phyloP scores from a whole-genome alignment of 30 jellyfish, hydroid and myxozoan species.

The Pseudorhiza aurosa region DNA sequence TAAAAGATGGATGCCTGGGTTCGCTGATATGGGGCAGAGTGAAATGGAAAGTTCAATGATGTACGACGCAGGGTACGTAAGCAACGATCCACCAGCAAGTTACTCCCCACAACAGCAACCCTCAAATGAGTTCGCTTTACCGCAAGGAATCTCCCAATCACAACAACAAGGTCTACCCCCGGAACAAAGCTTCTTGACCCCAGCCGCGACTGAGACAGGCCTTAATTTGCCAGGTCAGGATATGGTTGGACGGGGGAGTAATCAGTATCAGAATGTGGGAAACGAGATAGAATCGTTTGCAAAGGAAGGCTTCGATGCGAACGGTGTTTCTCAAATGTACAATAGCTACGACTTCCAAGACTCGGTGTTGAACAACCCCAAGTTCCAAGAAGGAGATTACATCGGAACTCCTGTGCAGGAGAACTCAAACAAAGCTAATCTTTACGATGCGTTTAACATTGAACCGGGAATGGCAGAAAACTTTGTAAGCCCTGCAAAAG shows the following conservation, averaged over 20 bases:
- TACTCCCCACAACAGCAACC: conserved; percentile 16
- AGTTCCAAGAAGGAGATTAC: conserved; percentile 67
- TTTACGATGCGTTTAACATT: conserved; percentile 29
- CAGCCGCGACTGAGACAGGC: conserved; percentile 21
- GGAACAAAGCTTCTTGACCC: conserved; percentile 66
- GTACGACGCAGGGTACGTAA: conserved; percentile 67
- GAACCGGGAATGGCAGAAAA: conserved; percentile 58
- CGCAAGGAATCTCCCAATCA: conserved; percentile 24
- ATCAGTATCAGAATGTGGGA: conserved; percentile 45
- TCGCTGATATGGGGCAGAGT: conserved; percentile 52
- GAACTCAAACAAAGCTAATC: conserved; percentile 21
- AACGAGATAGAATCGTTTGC: conserved; percentile 63
- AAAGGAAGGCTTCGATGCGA: conserved; percentile 46
- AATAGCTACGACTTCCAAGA: conserved; percentile 50
- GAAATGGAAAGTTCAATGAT: conserved; percentile 78
- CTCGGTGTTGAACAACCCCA: conserved; percentile 33
- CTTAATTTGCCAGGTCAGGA: conserved; percentile 12
- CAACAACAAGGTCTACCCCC: conserved; percentile 38
- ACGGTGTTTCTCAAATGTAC: conserved; percentile 13
- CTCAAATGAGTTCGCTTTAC: conserved; percentile 22
- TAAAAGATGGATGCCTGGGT: conserved; percentile 84
- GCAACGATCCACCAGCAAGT: conserved; percentile 44
- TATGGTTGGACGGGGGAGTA: conserved; percentile 16
- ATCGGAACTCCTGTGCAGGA: conserved; percentile 37
- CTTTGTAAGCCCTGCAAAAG: conserved; percentile 35